phyloP scores from a whole-genome alignment of 1,140 invertebrate genomes.

The Brachionus rubens region DNA sequence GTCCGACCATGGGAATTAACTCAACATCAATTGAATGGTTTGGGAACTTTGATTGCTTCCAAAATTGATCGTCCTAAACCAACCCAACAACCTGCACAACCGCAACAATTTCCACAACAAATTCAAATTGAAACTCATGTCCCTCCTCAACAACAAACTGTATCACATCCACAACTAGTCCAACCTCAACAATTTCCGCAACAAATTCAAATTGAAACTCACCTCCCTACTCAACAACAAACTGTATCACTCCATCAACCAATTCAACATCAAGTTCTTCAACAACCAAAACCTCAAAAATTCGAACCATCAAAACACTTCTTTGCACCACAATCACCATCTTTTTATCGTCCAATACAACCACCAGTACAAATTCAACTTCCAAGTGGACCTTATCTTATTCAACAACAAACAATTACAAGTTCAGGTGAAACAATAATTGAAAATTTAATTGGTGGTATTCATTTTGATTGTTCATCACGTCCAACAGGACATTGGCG shows the following conservation, averaged over 20 bases:
- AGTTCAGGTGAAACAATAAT: neutral
- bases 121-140: too few species aligned
- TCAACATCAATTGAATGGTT: neutral
- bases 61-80: neutral
- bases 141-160: too few species aligned
- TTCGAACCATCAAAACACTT: too few species aligned
- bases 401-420: slow-evolving; percentile 23
- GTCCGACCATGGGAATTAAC: slow-evolving; percentile 14
- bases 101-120: too few species aligned
- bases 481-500: slow-evolving; percentile 16
- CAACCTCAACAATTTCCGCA: too few species aligned
- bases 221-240: too few species aligned
- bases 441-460: slow-evolving; percentile 26
- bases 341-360: neutral
- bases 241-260: too few species aligned
- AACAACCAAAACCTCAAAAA: too few species aligned
- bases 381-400: neutral
- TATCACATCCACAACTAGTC: too few species aligned
- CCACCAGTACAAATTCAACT: neutral
- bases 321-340: too few species aligned
- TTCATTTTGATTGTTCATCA: slow-evolving; percentile 26
- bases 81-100: neutral
- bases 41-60: slow-evolving; percentile 7
- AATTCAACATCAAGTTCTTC: too few species aligned
- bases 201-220: neutral